Evolutionary conservation across 2,888 invertebrate genomes (phyloP), one percentile per base, ranked within the genome.

Genomic region (Polietes domitor): DNA sequence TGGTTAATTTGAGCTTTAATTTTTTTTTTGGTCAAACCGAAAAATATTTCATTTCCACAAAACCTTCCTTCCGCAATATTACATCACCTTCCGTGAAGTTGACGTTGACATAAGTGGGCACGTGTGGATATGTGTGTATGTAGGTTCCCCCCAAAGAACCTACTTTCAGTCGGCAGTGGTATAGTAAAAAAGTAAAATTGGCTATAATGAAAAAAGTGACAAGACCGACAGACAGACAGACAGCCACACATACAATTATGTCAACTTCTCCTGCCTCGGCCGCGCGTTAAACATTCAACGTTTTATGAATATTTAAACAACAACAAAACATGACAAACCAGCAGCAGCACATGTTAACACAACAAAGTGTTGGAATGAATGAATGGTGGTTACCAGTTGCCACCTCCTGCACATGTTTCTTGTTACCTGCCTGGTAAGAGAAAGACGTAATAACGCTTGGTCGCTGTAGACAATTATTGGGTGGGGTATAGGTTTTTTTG

Each of bases 221-320:
- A 41, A 65, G 41, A n/a, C 65, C n/a, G 12, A 37, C 37, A n/a
- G n/a, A n/a, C n/a, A n/a, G n/a, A n/a, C n/a, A n/a, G n/a, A n/a
- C n/a, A n/a, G n/a, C n/a, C 5, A 47, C 19, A 37, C 76, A 68
- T 26, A 41, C 76, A 77, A 83, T 83, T 80, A 83, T 80, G 79
- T 77, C 83, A 83, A 77, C 68, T 61, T 80, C 70, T 28, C 32
- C 65, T 28, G 19, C 65, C 65, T 19, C 10, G 19, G 24, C 21
- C 24, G n/a, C 24, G n/a, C 58, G 61, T 28, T 28, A 15, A 58
- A 58, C 24, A 24, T 24, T 4, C 63, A 65, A 65, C 65, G 65
- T 65, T 65, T 41, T 32, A 17, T 17, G 65, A 37, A 65, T 65
- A 65, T 53, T 65, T 65, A 65, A 61, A 61, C 1, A 61, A 28